Base-by-base conservation (phyloP, 1,140 invertebrate species). In the Centruroides vittatus region DNA sequence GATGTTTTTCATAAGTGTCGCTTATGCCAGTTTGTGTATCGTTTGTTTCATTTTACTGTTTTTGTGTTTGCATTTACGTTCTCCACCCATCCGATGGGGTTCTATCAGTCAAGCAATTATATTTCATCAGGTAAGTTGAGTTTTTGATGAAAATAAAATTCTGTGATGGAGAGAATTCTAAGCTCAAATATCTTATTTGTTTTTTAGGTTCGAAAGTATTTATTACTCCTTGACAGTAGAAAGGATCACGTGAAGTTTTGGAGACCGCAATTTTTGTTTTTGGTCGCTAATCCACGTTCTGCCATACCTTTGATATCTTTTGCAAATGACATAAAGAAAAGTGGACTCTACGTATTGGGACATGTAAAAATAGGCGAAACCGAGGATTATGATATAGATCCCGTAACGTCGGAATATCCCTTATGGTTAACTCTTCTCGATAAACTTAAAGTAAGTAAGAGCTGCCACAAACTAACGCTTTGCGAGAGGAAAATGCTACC, bases 241-340 rank as follows among this genome's bases (percentile, higher is more conserved):
- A 96, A 98, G 66, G 89, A 96, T 72, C 96, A 99, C 73, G 93
- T 99, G 0, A 99, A 98, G 76, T 99, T 94, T 75, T 99, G 97
- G 97, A 77, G 96, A 36, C 96, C 96, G 1, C 96, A 99, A 77
- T 90, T 99, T 73, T 73, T 99, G 9, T 75, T 99, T 2, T 79
- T 99, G 74, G 86, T 99, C 5, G 82, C 87, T 0, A 93, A 90
- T 63, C 94, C 95, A 3, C 78, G 93, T n/a, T 86, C 89, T 8
- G 81, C 82, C 3, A 89, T 89, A 69, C 87, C 93, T 0, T 75
- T 99, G 5, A 95, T 99, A 51, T 86, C 93, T 75, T 99, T 99
- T 78, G 88, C 96, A 3, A 99, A 99, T 73, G 95, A 98, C 73
- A 79, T 99, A 67, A 99, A 99, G 73, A 99, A 99, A 75, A 89